Percentiles rank a stretch among this genome's conserved stretches.
Evolutionary conservation across 2,888 invertebrate genomes (phyloP).

Genomic region (Apamea crenata): DNA sequence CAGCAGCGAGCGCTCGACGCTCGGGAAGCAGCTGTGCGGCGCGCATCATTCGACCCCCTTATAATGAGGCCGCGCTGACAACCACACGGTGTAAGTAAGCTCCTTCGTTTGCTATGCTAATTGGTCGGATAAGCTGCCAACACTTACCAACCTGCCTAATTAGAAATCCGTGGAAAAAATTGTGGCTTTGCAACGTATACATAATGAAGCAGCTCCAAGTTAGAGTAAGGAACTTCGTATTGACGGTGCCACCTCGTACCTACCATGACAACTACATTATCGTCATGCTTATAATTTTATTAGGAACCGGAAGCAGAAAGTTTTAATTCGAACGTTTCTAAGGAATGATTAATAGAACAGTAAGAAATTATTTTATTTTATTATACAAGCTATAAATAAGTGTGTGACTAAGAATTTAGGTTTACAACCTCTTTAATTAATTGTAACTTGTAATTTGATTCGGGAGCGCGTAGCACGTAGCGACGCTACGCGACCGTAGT

Average conservation of each 20-base stretch:
- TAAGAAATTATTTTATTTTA: constrained; percentile 29
- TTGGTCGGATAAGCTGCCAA: constrained; percentile 80
- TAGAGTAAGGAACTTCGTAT: constrained; percentile 41
- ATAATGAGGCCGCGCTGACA: constrained; percentile 74
- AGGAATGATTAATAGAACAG: constrained; percentile 14
- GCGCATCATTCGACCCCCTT: constrained; percentile 62
- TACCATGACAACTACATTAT: constrained; percentile 60
- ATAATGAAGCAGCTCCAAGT: constrained; percentile 59
- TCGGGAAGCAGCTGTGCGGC: constrained; percentile 64
- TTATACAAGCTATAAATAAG: constrained; percentile 19
- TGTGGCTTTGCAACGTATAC: constrained; percentile 63
- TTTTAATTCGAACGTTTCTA: constrained; percentile 34
- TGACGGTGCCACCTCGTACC: constrained; percentile 67
- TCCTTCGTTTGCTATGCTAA: constrained; percentile 83
- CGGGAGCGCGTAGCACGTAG: constrained; percentile 26
- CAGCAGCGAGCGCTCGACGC: constrained; percentile 41
- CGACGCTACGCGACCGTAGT: constrained; percentile 3
- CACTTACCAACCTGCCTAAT: constrained; percentile 74
- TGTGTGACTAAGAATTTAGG: constrained; percentile 33
- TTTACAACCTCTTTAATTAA: constrained; percentile 45
- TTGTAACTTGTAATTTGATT: constrained; percentile 33
- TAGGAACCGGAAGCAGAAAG: constrained; percentile 39
- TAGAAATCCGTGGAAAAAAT: constrained; percentile 73
- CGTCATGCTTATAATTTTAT: constrained; percentile 57
- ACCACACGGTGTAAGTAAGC: constrained; percentile 74